Conservation (phyloP, 2,797 vertebrate genomes). For the Sebastes jordani region DNA sequence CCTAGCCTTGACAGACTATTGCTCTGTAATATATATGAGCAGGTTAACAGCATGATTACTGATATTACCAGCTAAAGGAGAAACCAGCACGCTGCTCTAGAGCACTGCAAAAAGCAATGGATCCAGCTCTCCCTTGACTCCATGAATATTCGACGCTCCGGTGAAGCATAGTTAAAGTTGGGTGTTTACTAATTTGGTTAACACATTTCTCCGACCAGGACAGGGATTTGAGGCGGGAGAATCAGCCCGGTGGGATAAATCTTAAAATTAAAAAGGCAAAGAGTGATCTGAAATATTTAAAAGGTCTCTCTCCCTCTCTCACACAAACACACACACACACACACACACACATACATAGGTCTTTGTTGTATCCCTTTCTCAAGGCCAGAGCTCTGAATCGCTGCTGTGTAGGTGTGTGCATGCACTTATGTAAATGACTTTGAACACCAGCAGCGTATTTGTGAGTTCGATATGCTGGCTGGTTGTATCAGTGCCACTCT, state of each 20-base stretch:
- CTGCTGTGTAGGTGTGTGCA: background rate
- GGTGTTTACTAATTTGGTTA: conserved; percentile 51
- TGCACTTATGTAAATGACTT: conserved; percentile 24
- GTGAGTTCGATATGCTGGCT: conserved; percentile 27
- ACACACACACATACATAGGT: background rate
- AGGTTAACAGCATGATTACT: conserved; percentile 34
- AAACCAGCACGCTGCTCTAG: background rate
- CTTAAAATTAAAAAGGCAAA: conserved; percentile 52
- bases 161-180: conserved; percentile 32
- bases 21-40: conserved; percentile 31
- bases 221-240: conserved; percentile 7
- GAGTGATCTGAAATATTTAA: conserved; percentile 51
- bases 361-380: conserved; percentile 30
- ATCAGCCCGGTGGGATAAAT: conserved; percentile 34
- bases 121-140: background rate
- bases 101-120: conserved; percentile 9
- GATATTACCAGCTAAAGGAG: conserved; percentile 10
- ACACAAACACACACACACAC: background rate
- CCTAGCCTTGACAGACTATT: conserved; percentile 27
- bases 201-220: conserved; percentile 31
- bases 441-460: conserved; percentile 28
- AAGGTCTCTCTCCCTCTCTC: background rate
- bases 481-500: conserved; percentile 31
- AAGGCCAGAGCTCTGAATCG: conserved; percentile 23
- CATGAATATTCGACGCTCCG: conserved; percentile 32